phyloP scores from a whole-genome alignment of 53 echinoderm and acorn worm species.

The Crossaster papposus region DNA sequence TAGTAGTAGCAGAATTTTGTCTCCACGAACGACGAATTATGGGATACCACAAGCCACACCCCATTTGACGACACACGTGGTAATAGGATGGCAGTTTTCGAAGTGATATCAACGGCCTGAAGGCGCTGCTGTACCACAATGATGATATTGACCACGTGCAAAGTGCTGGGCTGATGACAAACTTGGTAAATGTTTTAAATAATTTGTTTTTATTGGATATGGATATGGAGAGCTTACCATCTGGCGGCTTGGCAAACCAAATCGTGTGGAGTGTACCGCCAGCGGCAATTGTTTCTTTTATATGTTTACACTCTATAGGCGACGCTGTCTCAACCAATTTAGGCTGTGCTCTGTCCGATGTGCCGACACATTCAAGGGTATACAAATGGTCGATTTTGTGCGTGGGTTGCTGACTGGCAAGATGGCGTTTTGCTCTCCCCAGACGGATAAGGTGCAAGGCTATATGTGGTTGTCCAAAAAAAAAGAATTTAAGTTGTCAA shows the following conservation, averaged over 20 bases:
- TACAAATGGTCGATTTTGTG: background rate
- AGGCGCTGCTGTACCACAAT: background rate
- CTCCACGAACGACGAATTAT: too few relatives aligned
- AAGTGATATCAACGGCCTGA: background rate
- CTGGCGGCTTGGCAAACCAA: background rate
- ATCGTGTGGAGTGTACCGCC: background rate
- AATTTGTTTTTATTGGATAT: background rate
- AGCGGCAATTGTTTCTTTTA: background rate
- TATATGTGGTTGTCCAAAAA: background rate
- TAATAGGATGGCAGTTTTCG: background rate
- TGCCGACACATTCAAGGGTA: background rate
- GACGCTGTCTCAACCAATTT: background rate
- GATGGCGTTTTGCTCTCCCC: too few relatives aligned
- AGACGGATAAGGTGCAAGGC: background rate
- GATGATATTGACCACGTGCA: background rate
- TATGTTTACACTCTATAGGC: background rate
- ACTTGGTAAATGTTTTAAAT: background rate
- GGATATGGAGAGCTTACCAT: background rate
- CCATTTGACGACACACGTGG: too few relatives aligned
- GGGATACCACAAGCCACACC: too few relatives aligned
- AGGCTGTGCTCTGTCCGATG: background rate
- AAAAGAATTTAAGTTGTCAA: background rate
- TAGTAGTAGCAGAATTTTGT: too few relatives aligned
- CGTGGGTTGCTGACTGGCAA: background rate
- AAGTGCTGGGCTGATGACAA: background rate